Base-by-base conservation (phyloP, 2,888 invertebrate genomes). In the Drosophila incognita region DNA sequence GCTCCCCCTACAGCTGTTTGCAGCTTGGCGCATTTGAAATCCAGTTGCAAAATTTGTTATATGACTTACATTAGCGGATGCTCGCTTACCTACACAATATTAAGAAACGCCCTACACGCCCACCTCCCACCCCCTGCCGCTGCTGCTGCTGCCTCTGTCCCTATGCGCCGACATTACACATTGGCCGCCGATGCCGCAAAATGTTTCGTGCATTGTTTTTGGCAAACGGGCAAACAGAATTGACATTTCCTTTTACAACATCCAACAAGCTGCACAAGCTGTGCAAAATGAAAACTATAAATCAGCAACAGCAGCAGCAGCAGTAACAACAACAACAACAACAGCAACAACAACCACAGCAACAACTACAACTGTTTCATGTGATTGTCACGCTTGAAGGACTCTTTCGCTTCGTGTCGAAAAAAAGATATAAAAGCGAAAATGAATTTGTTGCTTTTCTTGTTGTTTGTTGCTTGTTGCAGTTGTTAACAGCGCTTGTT, bases 371-470 rank as follows among this genome's bases (percentile, higher is more conserved):
- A 76, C 74, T 74, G 76, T 80, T 83, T 72, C 86, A 89, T 87
- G 89, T 89, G 89, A 89, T 90, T 89, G 90, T 90, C 87, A 87
- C 90, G 87, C 87, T 90, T 90, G 87, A 87, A 87, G 87, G 87
- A 87, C 89, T 87, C 89, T 88, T 79, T 79, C 63, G 63, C 70
- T 84, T 64, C 76, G 64, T 74, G 79, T 66, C 42, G 71, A 70
- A 70, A 81, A 85, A 65, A 84, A 59, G 66, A 84, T 79, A 75
- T 82, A 83, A 83, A 82, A 87, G 90, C 88, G 90, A 89, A 89
- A 86, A 86, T 88, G 89, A 90, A 87, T 90, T 90, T 86, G 89
- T 88, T 84, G 89, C 76, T 87, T 83, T 87, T 89, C 77, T 89
- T 85, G 85, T 83, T 89, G 81, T 87, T 87, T 76, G 87, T 71